Base-by-base conservation (phyloP, 2,888 invertebrate genomes). In the Neoascia interrupta region DNA sequence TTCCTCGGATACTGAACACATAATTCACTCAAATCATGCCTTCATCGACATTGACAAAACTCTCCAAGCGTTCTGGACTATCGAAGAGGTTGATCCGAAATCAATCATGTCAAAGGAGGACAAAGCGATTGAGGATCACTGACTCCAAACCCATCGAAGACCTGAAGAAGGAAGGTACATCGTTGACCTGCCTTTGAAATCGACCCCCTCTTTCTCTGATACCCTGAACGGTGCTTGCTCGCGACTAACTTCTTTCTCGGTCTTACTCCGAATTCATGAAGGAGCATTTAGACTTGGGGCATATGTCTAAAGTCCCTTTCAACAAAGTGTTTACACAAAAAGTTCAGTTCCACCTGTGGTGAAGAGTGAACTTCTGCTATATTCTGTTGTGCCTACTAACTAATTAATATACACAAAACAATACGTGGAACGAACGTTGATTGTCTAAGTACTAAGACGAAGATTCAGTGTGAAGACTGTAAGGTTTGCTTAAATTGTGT, bases 41-140 rank as follows among this genome's bases (percentile, higher is more conserved):
- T 34, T 37, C 2, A 3, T 64, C 18, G 36, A 64, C n/a, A 34
- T 54, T 8, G 53, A 64, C 28, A 15, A 28, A n/a, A 47, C 15
- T 13, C 6, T 54, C 6, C 34, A 54, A 15, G 31, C 26, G 10
- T 31, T 31, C 8, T 54, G 21, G 56, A 31, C 31, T 8, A 31
- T 31, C 31, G 31, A 31, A 31, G 60, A 60, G 37, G 60, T 54
- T 1, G 54, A 41, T 10, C 5, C 19, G 8, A 43, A 37, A 11
- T 43, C 18, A 39, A 10, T 11, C 1, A 3, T n/a, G 61, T 81
- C 53, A 39, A 53, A 5, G 51, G 74, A 47, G 16, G 41, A 37
- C 5, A 36, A 28, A 13, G 16, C 34, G 2, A 53, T 61, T 23
- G 72, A 72, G 21, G 13, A 56, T 2, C 19, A 58, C 39, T 66